Percentiles rank a stretch among this genome's conserved stretches.
These are phyloP conservation scores for Lochmaea capreae DNA, from an alignment of 2,888 invertebrate species.

Conservation along the genomic window DNA sequence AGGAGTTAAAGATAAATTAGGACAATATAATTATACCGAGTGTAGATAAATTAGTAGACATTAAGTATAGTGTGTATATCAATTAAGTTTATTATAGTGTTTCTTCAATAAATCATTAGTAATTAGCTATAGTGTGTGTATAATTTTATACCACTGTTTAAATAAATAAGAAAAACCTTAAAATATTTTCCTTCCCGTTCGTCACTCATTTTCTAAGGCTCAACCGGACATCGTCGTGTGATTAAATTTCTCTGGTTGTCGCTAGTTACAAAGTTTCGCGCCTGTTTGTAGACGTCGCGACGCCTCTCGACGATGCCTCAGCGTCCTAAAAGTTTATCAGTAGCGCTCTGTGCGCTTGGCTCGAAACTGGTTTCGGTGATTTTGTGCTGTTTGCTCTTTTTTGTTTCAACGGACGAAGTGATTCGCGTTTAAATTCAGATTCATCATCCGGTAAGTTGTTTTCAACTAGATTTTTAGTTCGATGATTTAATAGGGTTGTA, in stretches of 20 bases:
- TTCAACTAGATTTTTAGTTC: neutral
- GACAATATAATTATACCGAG: too few species aligned
- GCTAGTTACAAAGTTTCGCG: slow-evolving; percentile 34
- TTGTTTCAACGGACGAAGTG: neutral
- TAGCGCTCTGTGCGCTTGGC: slow-evolving; percentile 34
- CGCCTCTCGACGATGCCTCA: slow-evolving; percentile 42
- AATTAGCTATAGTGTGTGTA: too few species aligned
- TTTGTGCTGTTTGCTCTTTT: neutral
- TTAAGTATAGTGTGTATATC: too few species aligned
- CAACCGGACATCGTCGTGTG: neutral
- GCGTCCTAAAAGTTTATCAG: slow-evolving; percentile 41
- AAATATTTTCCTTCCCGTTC: too few species aligned
- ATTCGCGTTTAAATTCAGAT: neutral
- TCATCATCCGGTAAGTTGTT: slow-evolving; percentile 14
- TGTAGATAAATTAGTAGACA: too few species aligned
- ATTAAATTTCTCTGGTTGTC: neutral
- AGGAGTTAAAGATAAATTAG: too few species aligned
- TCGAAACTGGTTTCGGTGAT: slow-evolving; percentile 3
- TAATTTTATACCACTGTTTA: too few species aligned
- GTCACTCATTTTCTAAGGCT: too few species aligned
- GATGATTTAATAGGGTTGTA: neutral
- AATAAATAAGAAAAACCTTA: too few species aligned
- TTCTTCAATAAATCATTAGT: too few species aligned
- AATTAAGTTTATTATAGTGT: too few species aligned
- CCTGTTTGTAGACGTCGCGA: slow-evolving; percentile 37